Conservation (phyloP, 2,888 invertebrate genomes). For the Cephus pygmeus region DNA sequence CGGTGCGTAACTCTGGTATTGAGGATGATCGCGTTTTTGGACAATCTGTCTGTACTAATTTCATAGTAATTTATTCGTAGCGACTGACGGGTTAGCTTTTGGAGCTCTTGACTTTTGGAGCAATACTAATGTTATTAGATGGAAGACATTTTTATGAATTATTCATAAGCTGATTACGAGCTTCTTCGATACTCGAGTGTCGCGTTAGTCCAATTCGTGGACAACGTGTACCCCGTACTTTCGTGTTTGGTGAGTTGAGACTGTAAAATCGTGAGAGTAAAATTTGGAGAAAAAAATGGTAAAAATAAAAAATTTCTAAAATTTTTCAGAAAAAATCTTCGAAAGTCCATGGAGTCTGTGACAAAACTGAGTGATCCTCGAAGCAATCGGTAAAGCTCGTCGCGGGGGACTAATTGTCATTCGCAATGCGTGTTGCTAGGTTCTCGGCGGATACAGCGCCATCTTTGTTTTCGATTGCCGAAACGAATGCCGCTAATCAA, state of each 20-base stretch:
- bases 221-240: not conserved
- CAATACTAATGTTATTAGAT: not conserved
- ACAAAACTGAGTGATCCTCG: not conserved
- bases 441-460: slow-evolving; percentile 46
- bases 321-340: not conserved
- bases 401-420: slow-evolving; percentile 34
- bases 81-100: not conserved
- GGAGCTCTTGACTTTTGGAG: not conserved
- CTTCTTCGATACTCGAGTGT: not conserved
- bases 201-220: not conserved
- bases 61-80: not conserved
- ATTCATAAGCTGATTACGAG: not conserved
- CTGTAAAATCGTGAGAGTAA: not conserved
- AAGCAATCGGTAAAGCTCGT: not conserved
- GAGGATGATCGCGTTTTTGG: not conserved
- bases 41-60: not conserved
- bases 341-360: not conserved
- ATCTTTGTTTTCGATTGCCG: slow-evolving; percentile 56
- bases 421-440: slow-evolving; percentile 31
- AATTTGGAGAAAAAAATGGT: not conserved
- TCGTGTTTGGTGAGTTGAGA: not conserved
- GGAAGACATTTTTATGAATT: not conserved
- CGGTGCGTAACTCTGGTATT: not conserved
- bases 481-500: slow-evolving; percentile 57
- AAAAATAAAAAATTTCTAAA: too few relatives aligned